Base-by-base conservation (phyloP, 2,888 invertebrate species). In the Nematopogon swammerdamellus region DNA sequence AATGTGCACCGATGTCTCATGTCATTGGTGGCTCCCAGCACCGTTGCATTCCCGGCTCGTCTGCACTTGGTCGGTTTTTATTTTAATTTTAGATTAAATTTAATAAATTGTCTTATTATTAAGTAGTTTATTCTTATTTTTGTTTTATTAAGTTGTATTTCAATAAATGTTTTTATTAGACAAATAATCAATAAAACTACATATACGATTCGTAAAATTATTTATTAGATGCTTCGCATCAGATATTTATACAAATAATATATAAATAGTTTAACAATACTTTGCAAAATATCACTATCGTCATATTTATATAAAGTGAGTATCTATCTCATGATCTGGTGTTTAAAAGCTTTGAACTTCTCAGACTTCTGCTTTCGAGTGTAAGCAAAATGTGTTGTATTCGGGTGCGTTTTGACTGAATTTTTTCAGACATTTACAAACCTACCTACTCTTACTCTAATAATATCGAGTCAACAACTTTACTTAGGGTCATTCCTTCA, bases 231-330 rank as follows among this genome's bases (percentile, higher is more conserved):
- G 70, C 58, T 63, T 73, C 72, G 75, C 75, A 74, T 75, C 70
- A 14, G 63, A 74, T 73, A 75, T 74, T 72, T 76, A 76, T 72
- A 76, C 74, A 76, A 75, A 75, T 65, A 68, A 72, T 72, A 73
- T 75, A 75, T 76, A 75, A 74, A 75, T 74, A 75, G 74, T 73
- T 36, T 74, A 76, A 76, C 75, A 73, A 73, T 63, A 70, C 68
- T 70, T 73, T 76, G 74, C 65, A 76, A 75, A 76, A 76, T 74
- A 73, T 62, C 61, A 36, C 36, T 36, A 36, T 36, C 8, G 36
- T 36, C 36, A 36, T 36, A 14, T 25, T 25, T 25, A 6, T 10
- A 25, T 25, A 14, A 14, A 36, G 36, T 36, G n/a, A 14, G 36
- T 36, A 36, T 10, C 25, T 25, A n/a, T 36, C 3, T 36, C 36